phyloP scores from a whole-genome alignment of 1,140 invertebrate species.

The Drosophila sulfurigaster region DNA sequence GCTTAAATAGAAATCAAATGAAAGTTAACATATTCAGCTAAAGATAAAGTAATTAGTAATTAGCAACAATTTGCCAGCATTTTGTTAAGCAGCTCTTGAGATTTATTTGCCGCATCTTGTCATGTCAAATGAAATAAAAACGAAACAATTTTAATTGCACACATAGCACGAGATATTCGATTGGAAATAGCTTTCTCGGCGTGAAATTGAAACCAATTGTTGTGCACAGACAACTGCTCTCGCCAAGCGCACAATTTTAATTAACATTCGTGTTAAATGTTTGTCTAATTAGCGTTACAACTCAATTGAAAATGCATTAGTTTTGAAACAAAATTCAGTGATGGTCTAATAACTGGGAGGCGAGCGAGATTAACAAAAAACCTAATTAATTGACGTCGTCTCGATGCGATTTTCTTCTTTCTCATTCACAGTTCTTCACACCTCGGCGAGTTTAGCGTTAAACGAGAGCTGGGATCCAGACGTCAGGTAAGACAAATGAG shows the following conservation, averaged over 20 bases:
- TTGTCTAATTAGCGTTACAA: conserved; percentile 69
- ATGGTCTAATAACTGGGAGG: conserved; percentile 63
- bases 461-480: conserved; percentile 99
- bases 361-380: conserved; percentile 27
- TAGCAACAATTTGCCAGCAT: conserved; percentile 11
- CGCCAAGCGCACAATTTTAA: conserved; percentile 17
- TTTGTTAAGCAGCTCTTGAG: neutral
- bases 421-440: conserved; percentile 95
- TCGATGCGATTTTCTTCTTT: conserved; percentile 30
- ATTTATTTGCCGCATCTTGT: conserved; percentile 18
- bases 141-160: conserved; percentile 27
- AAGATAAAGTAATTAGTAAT: conserved; percentile 20
- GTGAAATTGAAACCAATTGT: conserved; percentile 10
- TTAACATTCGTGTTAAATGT: conserved; percentile 55
- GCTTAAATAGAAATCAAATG: conserved; percentile 3
- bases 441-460: conserved; percentile 97
- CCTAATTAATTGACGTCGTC: conserved; percentile 63
- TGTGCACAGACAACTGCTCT: neutral
- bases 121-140: conserved; percentile 50
- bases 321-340: conserved; percentile 23
- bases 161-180: conserved; percentile 5
- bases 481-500: conserved; percentile 87
- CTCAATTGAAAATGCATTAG: conserved; percentile 64
- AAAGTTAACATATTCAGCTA: conserved; percentile 3
- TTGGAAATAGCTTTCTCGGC: conserved; percentile 39